These are phyloP conservation scores for Coptotermes formosanus DNA, from an alignment of 1,140 invertebrate genomes.

Conservation along the genomic window DNA sequence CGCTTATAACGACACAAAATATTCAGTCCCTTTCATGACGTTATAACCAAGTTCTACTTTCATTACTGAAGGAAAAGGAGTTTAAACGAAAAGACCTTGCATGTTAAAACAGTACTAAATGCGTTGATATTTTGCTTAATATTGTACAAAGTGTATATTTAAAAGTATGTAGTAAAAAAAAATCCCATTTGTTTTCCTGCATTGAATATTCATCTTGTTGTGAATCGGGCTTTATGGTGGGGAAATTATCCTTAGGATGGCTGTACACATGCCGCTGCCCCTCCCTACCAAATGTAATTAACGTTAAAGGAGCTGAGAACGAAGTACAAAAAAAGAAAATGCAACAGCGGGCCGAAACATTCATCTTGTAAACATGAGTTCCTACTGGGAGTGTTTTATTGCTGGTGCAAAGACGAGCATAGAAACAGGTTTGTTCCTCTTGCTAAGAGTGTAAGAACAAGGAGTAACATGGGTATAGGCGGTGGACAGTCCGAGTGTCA, in stretches of 20 bases:
- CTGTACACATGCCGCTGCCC: not conserved
- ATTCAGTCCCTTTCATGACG: no score
- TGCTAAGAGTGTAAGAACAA: no score
- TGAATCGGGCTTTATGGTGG: not conserved
- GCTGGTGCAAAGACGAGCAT: not conserved
- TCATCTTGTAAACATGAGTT: not conserved
- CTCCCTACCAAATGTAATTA: not conserved
- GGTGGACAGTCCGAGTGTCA: no score
- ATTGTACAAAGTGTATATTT: no score
- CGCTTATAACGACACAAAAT: no score
- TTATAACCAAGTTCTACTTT: no score
- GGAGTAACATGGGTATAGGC: no score
- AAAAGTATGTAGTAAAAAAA: no score
- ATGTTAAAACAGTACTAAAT: no score
- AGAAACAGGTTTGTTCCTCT: not conserved
- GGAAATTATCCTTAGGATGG: not conserved
- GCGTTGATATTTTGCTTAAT: no score
- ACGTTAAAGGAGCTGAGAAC: slow-evolving; percentile 21
- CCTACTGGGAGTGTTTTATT: not conserved
- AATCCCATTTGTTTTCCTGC: not conserved
- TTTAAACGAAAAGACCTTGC: no score
- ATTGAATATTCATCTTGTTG: not conserved
- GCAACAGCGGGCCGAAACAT: not conserved
- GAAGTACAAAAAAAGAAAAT: not conserved
- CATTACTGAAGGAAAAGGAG: no score